Percentiles rank a stretch among this genome's conserved stretches.
Conservation (phyloP, 1,140 invertebrate genomes). For the Parapsyche elsis region DNA sequence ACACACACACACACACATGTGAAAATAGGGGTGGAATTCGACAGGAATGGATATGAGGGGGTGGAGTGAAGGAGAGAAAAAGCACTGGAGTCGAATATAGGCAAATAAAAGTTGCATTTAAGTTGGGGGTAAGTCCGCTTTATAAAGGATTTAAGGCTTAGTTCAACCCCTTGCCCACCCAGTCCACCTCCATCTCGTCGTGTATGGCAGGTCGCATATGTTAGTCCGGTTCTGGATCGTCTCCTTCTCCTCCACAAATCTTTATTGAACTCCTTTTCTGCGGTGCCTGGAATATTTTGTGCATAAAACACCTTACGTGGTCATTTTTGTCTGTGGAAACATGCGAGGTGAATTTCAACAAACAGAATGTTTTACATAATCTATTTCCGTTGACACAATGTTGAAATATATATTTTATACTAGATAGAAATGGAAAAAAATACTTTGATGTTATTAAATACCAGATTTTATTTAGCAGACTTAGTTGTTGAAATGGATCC, state of each 20-base stretch:
- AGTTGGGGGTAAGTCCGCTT: slow-evolving; percentile 24
- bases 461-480: too few relatives aligned
- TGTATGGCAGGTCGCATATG: slow-evolving; percentile 35
- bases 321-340: slow-evolving; percentile 47
- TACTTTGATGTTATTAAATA: too few relatives aligned
- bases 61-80: background rate
- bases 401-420: too few relatives aligned
- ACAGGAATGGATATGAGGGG: background rate
- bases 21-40: background rate
- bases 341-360: slow-evolving; percentile 21
- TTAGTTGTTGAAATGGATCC: too few relatives aligned
- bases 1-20: background rate
- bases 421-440: too few relatives aligned
- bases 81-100: background rate
- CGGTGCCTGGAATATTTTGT: slow-evolving; percentile 49
- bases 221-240: slow-evolving; percentile 6
- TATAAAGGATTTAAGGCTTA: slow-evolving; percentile 37
- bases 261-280: slow-evolving; percentile 54
- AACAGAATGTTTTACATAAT: background rate
- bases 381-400: too few relatives aligned
- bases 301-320: slow-evolving; percentile 53
- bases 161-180: background rate
- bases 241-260: slow-evolving; percentile 31
- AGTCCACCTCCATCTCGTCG: too few relatives aligned
- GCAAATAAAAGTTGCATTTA: slow-evolving; percentile 34